Percentiles rank a stretch among this genome's conserved stretches.
Conservation (phyloP, 1,140 invertebrate genomes). For the Onthophagus taurus region DNA sequence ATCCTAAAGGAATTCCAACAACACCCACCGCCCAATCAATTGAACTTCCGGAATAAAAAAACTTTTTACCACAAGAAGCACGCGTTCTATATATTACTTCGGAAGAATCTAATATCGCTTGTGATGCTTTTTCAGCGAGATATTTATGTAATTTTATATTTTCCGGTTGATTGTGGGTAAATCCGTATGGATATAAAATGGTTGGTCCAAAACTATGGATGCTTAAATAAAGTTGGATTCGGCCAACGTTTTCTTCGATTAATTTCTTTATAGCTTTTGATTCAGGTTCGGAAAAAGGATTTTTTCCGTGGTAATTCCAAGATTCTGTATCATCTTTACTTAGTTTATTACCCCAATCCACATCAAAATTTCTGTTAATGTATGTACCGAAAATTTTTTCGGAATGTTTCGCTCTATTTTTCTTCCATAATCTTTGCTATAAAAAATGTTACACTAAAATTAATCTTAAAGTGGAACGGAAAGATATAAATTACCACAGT, state of each 20-base stretch:
- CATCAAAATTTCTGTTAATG: conserved; percentile 60
- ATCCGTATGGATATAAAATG: conserved; percentile 61
- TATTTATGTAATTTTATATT: conserved; percentile 39
- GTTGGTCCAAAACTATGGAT: conserved; percentile 60
- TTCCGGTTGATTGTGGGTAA: conserved; percentile 42
- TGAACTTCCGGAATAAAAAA: conserved; percentile 7
- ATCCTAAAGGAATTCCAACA: neutral
- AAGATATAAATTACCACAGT: conserved; percentile 37
- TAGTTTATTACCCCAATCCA: conserved; percentile 51
- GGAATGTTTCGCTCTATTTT: conserved; percentile 45
- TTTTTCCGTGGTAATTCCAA: conserved; percentile 58
- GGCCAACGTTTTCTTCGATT: conserved; percentile 35
- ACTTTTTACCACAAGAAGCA: neutral
- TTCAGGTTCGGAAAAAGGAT: conserved; percentile 70
- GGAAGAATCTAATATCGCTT: conserved; percentile 35
- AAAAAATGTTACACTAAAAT: too few species aligned
- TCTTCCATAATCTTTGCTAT: conserved; percentile 56
- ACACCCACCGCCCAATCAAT: conserved; percentile 1
- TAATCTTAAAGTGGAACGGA: too few species aligned
- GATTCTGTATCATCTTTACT: conserved; percentile 52
- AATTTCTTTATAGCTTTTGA: conserved; percentile 49
- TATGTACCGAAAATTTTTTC: conserved; percentile 48
- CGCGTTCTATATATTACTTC: neutral
- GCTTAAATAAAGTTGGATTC: conserved; percentile 55
- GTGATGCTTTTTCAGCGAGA: conserved; percentile 16